These are phyloP conservation scores for Triplophysa bombifrons DNA, from an alignment of 2,797 vertebrate species.

Conservation along the genomic window DNA sequence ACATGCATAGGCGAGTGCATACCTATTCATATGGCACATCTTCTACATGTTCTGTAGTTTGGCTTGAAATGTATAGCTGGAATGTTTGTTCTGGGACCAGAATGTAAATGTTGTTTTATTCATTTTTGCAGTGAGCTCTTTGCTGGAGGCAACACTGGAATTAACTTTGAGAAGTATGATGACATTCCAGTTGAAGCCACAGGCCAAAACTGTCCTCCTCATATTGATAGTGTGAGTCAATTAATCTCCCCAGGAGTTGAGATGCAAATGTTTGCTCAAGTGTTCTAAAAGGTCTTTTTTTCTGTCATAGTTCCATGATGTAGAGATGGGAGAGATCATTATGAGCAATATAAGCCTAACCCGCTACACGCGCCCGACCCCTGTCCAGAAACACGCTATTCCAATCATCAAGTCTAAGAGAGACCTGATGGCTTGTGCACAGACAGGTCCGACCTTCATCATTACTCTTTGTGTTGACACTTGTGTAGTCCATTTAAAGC, in stretches of 20 bases:
- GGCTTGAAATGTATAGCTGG: too few relatives aligned
- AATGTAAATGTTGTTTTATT: background rate
- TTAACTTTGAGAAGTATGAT: slow-evolving; percentile 99
- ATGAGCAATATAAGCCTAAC: slow-evolving; percentile 94
- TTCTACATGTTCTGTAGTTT: too few relatives aligned
- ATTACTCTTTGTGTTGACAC: background rate
- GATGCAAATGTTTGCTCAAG: background rate
- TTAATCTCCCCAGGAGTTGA: background rate
- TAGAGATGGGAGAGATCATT: slow-evolving; percentile 98
- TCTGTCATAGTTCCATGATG: slow-evolving; percentile 87
- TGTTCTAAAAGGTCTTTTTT: background rate
- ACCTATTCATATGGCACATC: too few relatives aligned
- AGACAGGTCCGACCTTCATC: slow-evolving; percentile 83
- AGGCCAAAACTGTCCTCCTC: slow-evolving; percentile 89
- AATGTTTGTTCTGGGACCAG: too few relatives aligned
- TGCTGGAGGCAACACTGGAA: slow-evolving; percentile 93
- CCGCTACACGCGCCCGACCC: slow-evolving; percentile 93
- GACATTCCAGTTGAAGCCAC: slow-evolving; percentile 99
- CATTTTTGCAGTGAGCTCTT: slow-evolving; percentile 86
- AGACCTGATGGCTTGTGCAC: slow-evolving; percentile 98
- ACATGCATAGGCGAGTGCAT: too few relatives aligned
- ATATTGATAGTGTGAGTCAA: slow-evolving; percentile 92
- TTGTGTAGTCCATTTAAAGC: background rate
- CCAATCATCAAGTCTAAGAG: slow-evolving; percentile 97
- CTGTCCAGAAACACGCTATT: slow-evolving; percentile 97